Evolutionary conservation across 2,113 vertebrate genomes (phyloP).

Genomic region (Nannobrachium achirus): DNA sequence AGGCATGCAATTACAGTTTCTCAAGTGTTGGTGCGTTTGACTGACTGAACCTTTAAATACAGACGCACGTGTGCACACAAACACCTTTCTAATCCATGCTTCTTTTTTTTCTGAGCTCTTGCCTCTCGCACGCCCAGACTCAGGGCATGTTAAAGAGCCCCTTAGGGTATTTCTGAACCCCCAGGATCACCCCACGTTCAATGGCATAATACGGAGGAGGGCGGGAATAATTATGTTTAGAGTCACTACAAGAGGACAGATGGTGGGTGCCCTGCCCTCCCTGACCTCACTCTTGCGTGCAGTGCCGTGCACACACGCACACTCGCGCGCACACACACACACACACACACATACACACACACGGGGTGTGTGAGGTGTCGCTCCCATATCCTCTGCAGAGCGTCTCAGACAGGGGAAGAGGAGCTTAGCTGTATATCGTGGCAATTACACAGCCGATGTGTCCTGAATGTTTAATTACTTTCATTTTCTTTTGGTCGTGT

Average conservation of each 20-base stretch:
- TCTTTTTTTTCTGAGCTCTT: not conserved
- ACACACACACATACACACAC: constrained; percentile 2
- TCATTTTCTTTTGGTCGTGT: too few relatives aligned
- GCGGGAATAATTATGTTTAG: constrained; percentile 20
- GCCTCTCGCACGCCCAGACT: not conserved
- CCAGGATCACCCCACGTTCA: not conserved
- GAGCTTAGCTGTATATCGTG: not conserved
- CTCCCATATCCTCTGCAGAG: constrained; percentile 26
- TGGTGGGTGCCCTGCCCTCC: constrained; percentile 20
- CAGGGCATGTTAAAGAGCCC: not conserved
- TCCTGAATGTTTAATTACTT: too few relatives aligned
- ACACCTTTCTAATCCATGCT: not conserved
- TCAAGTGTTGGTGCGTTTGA: not conserved
- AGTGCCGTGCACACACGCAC: constrained; percentile 6
- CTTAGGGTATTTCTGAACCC: not conserved
- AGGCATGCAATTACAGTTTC: not conserved
- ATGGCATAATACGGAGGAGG: constrained; percentile 40
- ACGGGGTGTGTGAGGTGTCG: constrained; percentile 7
- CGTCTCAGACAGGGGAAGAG: constrained; percentile 4
- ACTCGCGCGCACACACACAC: not conserved
- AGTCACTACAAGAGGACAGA: constrained; percentile 38
- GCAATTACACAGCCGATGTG: too few relatives aligned
- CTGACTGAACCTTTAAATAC: not conserved
- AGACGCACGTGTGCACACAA: not conserved
- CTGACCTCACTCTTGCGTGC: not conserved